These are phyloP conservation scores for Argyrosomus japonicus DNA, from an alignment of 2,113 vertebrate genomes.

Conservation along the genomic window DNA sequence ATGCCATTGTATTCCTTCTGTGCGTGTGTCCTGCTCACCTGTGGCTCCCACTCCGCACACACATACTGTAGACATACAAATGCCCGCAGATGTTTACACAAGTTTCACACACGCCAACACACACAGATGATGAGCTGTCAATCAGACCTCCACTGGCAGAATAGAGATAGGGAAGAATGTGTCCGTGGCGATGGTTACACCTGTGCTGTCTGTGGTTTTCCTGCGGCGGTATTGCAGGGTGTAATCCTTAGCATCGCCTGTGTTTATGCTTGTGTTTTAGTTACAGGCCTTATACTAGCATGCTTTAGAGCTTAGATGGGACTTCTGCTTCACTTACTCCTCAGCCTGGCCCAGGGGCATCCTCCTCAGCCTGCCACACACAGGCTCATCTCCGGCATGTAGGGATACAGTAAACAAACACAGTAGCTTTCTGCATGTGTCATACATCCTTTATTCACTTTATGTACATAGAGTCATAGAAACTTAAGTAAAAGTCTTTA, in stretches of 20 bases:
- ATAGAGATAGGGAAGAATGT: conserved; percentile 58
- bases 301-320: conserved; percentile 74
- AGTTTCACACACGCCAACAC: conserved; percentile 56
- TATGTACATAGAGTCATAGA: neutral
- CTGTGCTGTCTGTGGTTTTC: conserved; percentile 68
- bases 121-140: conserved; percentile 70
- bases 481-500: neutral
- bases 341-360: conserved; percentile 57
- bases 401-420: conserved; percentile 48
- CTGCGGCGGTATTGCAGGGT: conserved; percentile 65
- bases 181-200: conserved; percentile 60
- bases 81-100: conserved; percentile 73
- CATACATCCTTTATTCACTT: neutral
- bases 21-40: conserved; percentile 47
- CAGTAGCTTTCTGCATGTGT: conserved; percentile 26
- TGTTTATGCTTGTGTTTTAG: conserved; percentile 84
- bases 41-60: conserved; percentile 22
- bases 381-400: conserved; percentile 43
- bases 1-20: conserved; percentile 47
- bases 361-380: conserved; percentile 59
- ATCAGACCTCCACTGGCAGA: conserved; percentile 62
- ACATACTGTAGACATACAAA: conserved; percentile 11
- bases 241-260: conserved; percentile 77
- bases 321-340: conserved; percentile 64
- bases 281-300: conserved; percentile 68